Percentiles rank a stretch among this genome's conserved stretches.
Conservation (phyloP, 2,113 vertebrate species). For the Morone chrysops region DNA sequence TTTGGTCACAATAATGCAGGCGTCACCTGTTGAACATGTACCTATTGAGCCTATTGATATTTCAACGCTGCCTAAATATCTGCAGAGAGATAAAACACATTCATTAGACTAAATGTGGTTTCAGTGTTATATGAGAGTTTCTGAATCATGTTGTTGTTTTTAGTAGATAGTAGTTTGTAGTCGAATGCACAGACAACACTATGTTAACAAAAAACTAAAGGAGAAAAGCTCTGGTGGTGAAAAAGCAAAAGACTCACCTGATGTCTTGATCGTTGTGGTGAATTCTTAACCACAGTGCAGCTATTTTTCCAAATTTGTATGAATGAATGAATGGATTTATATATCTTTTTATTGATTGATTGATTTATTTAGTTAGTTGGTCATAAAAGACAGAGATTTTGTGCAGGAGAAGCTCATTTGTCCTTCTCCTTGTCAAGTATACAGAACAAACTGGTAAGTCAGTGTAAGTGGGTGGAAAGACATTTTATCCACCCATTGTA, state of each 20-base stretch:
- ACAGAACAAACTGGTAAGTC: not conserved
- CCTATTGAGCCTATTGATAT: not conserved
- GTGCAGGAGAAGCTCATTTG: not conserved
- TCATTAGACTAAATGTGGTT: not conserved
- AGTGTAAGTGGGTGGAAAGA: not conserved
- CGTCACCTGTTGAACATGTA: slow-evolving; percentile 5
- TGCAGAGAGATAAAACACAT: slow-evolving; percentile 24
- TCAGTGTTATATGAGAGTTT: not conserved
- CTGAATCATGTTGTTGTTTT: not conserved
- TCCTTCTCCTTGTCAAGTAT: no score
- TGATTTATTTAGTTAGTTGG: not conserved
- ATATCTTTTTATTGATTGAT: no score
- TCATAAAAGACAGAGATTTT: not conserved
- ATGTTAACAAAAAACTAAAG: not conserved
- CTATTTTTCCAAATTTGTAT: not conserved
- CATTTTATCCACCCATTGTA: not conserved
- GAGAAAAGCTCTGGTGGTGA: not conserved
- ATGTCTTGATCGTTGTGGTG: not conserved
- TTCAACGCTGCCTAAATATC: slow-evolving; percentile 6
- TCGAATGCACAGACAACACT: not conserved
- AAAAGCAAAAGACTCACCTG: not conserved
- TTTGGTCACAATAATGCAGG: slow-evolving; percentile 16
- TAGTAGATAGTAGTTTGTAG: no score
- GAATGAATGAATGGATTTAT: not conserved
- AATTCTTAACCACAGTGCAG: not conserved